Evolutionary conservation across 1,140 invertebrate genomes (phyloP).

Genomic region (Trachymyrmex cornetzi): DNA sequence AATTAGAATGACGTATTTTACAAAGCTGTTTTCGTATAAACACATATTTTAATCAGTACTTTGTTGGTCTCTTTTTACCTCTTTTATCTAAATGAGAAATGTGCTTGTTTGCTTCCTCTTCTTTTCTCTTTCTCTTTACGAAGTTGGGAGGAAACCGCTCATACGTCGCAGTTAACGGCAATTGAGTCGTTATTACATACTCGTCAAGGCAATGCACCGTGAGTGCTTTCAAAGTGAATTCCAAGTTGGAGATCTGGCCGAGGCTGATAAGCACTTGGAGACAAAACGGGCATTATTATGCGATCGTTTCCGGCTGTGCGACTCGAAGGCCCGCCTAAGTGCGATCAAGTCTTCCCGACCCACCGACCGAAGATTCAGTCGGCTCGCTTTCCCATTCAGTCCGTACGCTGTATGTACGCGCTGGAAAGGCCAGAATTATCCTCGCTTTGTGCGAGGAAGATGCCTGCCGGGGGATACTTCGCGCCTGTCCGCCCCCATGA

Average conservation of each 20-base stretch:
- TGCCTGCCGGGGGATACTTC: constrained; percentile 38
- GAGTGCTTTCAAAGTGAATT: constrained; percentile 57
- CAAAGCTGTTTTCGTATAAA: not conserved
- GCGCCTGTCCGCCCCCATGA: not conserved
- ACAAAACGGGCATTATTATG: constrained; percentile 73
- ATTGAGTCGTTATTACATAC: constrained; percentile 60
- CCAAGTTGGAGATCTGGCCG: constrained; percentile 57
- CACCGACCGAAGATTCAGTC: constrained; percentile 37
- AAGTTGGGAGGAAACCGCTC: not conserved
- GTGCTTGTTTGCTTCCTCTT: constrained; percentile 36
- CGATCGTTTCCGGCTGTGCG: constrained; percentile 68
- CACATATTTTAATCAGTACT: not conserved
- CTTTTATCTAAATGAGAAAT: not conserved
- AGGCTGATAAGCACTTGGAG: constrained; percentile 71
- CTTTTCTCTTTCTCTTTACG: not conserved
- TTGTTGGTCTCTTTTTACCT: not conserved
- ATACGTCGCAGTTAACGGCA: constrained; percentile 46
- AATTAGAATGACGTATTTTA: not conserved
- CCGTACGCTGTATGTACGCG: not conserved
- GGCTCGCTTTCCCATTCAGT: constrained; percentile 53
- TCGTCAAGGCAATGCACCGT: constrained; percentile 56
- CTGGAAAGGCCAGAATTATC: constrained; percentile 58
- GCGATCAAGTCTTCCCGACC: constrained; percentile 58
- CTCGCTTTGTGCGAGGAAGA: constrained; percentile 50
- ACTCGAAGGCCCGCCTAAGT: constrained; percentile 42